Base-by-base conservation (phyloP, 2,888 invertebrate genomes). In the Tetragnatha montana region DNA sequence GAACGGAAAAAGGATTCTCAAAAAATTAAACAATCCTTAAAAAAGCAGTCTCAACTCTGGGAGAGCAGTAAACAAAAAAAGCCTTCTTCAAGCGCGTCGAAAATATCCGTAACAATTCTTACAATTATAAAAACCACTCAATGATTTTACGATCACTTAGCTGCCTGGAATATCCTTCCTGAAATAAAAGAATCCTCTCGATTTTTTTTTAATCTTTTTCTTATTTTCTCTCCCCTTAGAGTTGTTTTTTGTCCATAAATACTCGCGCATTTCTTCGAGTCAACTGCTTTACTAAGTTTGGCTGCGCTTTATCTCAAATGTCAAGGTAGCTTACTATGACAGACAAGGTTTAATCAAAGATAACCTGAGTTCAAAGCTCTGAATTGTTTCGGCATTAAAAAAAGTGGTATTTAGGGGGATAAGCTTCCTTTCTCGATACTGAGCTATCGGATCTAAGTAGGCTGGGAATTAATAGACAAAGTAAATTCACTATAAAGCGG, bases 261-360 rank as follows among this genome's bases (percentile, higher is more conserved):
- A 51, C 51, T 71, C 19, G 47, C 21, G 81, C 49, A 22, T 73
- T 81, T 51, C 68, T 73, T 78, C 74, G 14, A 75, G 14, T 74
- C 21, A 74, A 76, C 76, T 87, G 50, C 75, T 81, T 81, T 71
- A 71, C 81, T 21, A 76, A 82, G 51, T 69, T 60, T 70, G 78
- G 50, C 22, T 47, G 21, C 22, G 49, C 74, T 81, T 79, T 89
- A 86, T 82, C 89, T 86, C 49, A 73, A 73, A 86, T 86, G 82
- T 89, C 89, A 89, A 81, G 74, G 70, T 79, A 89, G 89, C 85
- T 89, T 86, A 86, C 82, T 47, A 22, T 86, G 86, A 86, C 82
- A 78, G 86, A 82, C 81, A 86, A 86, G 82, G 86, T 82, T 89
- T 89, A 84, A 89, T 89, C 88, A 89, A 81, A 80, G 87, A 86